phyloP scores from a whole-genome alignment of 1,140 invertebrate genomes.

The Delia radicum region DNA sequence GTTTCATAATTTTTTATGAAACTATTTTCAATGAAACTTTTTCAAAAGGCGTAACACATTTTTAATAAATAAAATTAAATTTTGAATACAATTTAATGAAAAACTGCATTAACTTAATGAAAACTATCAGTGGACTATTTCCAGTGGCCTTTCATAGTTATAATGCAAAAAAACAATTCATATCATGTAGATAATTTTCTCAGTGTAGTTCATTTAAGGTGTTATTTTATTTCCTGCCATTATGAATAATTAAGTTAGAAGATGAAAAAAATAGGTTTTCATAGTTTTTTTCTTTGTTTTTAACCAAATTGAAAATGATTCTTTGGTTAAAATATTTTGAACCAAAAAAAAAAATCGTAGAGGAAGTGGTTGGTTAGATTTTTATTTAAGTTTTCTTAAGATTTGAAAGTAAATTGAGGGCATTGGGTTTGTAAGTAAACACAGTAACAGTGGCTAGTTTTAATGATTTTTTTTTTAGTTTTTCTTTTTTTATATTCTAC shows the following conservation, averaged over 20 bases:
- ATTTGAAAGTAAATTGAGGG: slow-evolving; percentile 12
- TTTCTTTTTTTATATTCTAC: not conserved
- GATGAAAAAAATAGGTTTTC: too few relatives aligned
- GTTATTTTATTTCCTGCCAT: not conserved
- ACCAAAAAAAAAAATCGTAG: not conserved
- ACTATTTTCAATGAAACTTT: too few relatives aligned
- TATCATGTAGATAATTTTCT: too few relatives aligned
- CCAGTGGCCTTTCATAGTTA: too few relatives aligned
- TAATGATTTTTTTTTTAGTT: not conserved
- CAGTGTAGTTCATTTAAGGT: too few relatives aligned
- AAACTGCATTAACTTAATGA: too few relatives aligned
- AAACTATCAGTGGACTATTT: too few relatives aligned
- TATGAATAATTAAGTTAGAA: not conserved
- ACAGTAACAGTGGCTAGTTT: not conserved
- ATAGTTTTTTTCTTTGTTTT: not conserved
- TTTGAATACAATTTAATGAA: too few relatives aligned
- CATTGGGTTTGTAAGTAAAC: not conserved
- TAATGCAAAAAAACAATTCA: too few relatives aligned
- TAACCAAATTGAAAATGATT: not conserved
- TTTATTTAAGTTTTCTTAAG: not conserved
- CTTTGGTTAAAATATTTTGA: not conserved
- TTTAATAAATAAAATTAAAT: too few relatives aligned
- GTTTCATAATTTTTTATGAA: too few relatives aligned
- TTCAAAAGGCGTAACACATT: too few relatives aligned
- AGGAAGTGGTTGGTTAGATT: not conserved